A percentile compares a stretch with the other conserved stretches of the same genome.
Conservation (phyloP, 2,113 vertebrate genomes). For the Scomber scombrus region DNA sequence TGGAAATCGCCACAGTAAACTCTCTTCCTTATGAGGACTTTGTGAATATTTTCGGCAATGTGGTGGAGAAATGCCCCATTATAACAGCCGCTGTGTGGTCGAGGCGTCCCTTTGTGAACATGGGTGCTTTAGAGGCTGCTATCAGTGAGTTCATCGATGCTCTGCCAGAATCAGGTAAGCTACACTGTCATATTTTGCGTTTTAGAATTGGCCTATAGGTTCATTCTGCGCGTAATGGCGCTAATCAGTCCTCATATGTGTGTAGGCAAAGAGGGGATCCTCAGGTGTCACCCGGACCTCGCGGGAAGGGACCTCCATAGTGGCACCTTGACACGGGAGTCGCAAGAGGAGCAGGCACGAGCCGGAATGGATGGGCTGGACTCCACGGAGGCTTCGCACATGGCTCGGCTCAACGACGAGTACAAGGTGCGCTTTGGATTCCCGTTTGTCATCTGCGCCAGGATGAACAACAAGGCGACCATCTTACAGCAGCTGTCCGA, state of each 20-base stretch:
- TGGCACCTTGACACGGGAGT: constrained; percentile 84
- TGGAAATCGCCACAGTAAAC: constrained; percentile 85
- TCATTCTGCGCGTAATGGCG: neutral
- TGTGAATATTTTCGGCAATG: constrained; percentile 86
- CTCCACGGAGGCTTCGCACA: constrained; percentile 57
- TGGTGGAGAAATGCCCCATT: constrained; percentile 88
- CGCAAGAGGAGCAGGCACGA: constrained; percentile 83
- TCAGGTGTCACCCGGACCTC: constrained; percentile 89
- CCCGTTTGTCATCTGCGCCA: constrained; percentile 89
- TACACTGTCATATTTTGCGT: neutral
- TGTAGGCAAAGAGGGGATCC: constrained; percentile 88
- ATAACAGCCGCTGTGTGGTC: constrained; percentile 87
- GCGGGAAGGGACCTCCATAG: constrained; percentile 84
- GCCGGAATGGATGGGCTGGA: constrained; percentile 83
- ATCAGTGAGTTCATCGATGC: constrained; percentile 85
- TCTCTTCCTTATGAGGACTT: constrained; percentile 87
- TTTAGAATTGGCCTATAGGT: neutral
- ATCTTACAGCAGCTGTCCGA: constrained; percentile 78
- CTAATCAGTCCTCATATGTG: neutral
- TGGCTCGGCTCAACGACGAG: constrained; percentile 80
- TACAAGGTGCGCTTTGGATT: constrained; percentile 89
- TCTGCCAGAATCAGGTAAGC: constrained; percentile 85
- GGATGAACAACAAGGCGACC: constrained; percentile 75
- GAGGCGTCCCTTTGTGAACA: constrained; percentile 78
- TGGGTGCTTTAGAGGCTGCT: constrained; percentile 76